Evolutionary conservation across 2,113 vertebrate genomes (phyloP), one percentile per base, ranked within the genome.

Genomic region (Bufo bufo): DNA sequence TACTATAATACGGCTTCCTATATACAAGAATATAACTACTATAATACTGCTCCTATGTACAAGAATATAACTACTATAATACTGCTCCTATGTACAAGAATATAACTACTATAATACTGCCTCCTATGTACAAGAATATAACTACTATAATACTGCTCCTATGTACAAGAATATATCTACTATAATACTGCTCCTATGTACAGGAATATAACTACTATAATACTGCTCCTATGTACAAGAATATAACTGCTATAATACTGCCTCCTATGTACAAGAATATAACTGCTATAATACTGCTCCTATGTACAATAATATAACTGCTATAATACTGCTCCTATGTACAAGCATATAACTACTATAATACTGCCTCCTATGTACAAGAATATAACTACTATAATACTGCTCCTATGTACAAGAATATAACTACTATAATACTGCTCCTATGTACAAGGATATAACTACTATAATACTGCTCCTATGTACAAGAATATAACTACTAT

Each of bases 171-270:
- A 63, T 63, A 63, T 63, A 63, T 20, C 61, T 63, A 63, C 61
- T 63, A 63, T 63, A 63, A 63, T 63, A 63, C 61, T 63, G 61
- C 61, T n/a, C n/a, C n/a, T n/a, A n/a, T n/a, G n/a, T n/a, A n/a
- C 65, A 33, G 23, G 23, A 65, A n/a, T 65, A 65, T 65, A 65
- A 65, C 63, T 65, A 65, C 19, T 65, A 65, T 65, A 65, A 65
- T 65, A 65, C 61, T 65, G 19, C 65, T 33, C 65, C 20, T 69
- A 69, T 69, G 10, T 33, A 69, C 65, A 69, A 23, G 65, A 33
- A 69, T 69, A 69, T 69, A 69, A 69, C 65, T 69, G 23, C 65
- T 69, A 69, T 69, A 69, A 69, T 69, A 69, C n/a, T 69, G 65
- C n/a, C 20, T 33, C 65, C 65, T 69, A 69, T 69, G 10, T 69